phyloP scores from a whole-genome alignment of 2,113 vertebrate species.

The Quiscalus mexicanus region DNA sequence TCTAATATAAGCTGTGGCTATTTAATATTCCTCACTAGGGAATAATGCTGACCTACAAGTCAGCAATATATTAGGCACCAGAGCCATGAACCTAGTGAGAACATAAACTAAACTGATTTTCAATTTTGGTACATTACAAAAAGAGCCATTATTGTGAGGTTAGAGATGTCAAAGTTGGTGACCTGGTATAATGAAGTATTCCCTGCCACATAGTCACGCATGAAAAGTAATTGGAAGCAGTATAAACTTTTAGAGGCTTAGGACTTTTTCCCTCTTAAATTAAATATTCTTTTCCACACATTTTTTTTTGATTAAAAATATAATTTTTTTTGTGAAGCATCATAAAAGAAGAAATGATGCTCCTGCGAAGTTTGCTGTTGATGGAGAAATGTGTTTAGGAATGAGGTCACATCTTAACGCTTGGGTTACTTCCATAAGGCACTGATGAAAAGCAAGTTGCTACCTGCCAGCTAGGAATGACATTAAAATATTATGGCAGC shows the following conservation, averaged over 20 bases:
- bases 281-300: neutral
- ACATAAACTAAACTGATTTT: constrained; percentile 71
- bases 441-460: constrained; percentile 44
- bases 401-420: constrained; percentile 19
- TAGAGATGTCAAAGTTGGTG: constrained; percentile 74
- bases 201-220: constrained; percentile 44
- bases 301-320: neutral
- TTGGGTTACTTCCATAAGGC: constrained; percentile 13
- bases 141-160: constrained; percentile 65
- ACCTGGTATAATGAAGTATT: constrained; percentile 67
- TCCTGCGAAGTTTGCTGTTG: neutral
- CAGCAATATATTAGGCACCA: constrained; percentile 56
- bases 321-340: neutral
- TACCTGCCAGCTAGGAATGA: constrained; percentile 49
- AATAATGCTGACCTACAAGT: constrained; percentile 60
- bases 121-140: constrained; percentile 65
- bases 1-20: constrained; percentile 58
- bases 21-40: constrained; percentile 67
- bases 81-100: constrained; percentile 65
- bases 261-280: neutral
- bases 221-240: constrained; percentile 47
- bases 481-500: constrained; percentile 41
- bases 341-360: neutral
- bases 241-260: constrained; percentile 17
- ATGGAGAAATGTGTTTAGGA: neutral